These are phyloP conservation scores for Ennomos erosarius DNA, from an alignment of 2,888 invertebrate species.

Conservation along the genomic window DNA sequence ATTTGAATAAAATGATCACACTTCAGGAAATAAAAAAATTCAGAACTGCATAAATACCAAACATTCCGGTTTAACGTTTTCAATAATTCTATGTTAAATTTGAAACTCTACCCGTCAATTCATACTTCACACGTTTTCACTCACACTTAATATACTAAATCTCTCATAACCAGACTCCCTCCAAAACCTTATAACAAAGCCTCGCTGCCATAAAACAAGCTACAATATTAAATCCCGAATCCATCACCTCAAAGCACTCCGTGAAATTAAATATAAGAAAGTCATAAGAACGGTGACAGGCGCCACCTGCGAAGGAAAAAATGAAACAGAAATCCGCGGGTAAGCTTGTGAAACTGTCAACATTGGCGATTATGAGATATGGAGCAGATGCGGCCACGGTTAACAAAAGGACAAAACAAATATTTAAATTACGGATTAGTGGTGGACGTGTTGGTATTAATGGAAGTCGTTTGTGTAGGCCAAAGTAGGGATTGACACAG, in stretches of 20 bases:
- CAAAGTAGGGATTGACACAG: slow-evolving; percentile 20
- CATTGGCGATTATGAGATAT: slow-evolving; percentile 61
- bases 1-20: too few species aligned
- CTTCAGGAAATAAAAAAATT: too few species aligned
- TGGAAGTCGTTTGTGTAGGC: slow-evolving; percentile 9
- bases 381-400: slow-evolving; percentile 46
- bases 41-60: too few species aligned
- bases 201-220: slow-evolving; percentile 35
- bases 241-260: slow-evolving; percentile 50
- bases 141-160: slow-evolving; percentile 22
- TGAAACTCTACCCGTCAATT: not conserved
- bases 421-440: slow-evolving; percentile 38
- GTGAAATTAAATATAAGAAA: slow-evolving; percentile 56
- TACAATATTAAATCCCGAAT: slow-evolving; percentile 48
- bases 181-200: slow-evolving; percentile 28
- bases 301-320: slow-evolving; percentile 52
- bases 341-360: slow-evolving; percentile 68
- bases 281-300: slow-evolving; percentile 53
- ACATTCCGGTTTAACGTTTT: too few species aligned
- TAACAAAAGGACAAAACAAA: slow-evolving; percentile 30
- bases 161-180: slow-evolving; percentile 21
- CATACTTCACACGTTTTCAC: not conserved
- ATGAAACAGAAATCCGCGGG: slow-evolving; percentile 60
- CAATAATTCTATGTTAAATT: not conserved
- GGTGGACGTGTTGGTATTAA: slow-evolving; percentile 21